Evolutionary conservation across 2,113 vertebrate genomes (phyloP).

Genomic region (Rutilus rutilus): DNA sequence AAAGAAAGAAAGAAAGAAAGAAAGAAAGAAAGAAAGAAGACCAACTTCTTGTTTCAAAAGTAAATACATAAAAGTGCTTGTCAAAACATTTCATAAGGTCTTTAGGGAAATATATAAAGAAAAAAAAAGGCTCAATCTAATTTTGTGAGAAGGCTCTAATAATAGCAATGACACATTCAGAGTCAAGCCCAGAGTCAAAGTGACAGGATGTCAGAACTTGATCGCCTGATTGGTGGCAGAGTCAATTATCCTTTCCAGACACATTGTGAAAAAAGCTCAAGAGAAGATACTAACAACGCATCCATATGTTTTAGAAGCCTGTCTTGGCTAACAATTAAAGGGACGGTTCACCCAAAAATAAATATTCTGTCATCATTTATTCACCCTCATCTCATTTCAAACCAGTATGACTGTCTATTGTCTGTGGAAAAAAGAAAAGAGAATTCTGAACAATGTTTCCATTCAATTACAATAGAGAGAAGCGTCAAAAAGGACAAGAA

Average conservation of each 20-base stretch:
- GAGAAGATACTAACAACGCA: constrained; percentile 59
- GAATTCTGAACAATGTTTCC: neutral
- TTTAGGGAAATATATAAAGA: neutral
- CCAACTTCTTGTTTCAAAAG: neutral
- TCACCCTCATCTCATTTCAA: neutral
- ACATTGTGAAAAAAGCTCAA: constrained; percentile 58
- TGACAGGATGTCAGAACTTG: constrained; percentile 69
- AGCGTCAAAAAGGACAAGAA: neutral
- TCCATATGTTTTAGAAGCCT: constrained; percentile 10
- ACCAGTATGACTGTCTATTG: neutral
- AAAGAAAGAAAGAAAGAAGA: no score
- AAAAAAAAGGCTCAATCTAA: neutral
- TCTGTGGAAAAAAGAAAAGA: neutral
- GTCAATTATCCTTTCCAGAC: constrained; percentile 54
- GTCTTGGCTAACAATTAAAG: constrained; percentile 1
- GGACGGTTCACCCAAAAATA: neutral
- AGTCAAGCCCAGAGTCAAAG: constrained; percentile 63
- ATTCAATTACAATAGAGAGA: neutral
- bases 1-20: neutral
- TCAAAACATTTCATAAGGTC: neutral
- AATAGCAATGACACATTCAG: constrained; percentile 25
- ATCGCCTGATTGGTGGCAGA: constrained; percentile 62
- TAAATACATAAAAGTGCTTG: neutral
- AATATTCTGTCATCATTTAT: neutral
- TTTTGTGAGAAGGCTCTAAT: constrained; percentile 15